phyloP scores from a whole-genome alignment of 2,888 invertebrate species.

The Phyto melanocephala region DNA sequence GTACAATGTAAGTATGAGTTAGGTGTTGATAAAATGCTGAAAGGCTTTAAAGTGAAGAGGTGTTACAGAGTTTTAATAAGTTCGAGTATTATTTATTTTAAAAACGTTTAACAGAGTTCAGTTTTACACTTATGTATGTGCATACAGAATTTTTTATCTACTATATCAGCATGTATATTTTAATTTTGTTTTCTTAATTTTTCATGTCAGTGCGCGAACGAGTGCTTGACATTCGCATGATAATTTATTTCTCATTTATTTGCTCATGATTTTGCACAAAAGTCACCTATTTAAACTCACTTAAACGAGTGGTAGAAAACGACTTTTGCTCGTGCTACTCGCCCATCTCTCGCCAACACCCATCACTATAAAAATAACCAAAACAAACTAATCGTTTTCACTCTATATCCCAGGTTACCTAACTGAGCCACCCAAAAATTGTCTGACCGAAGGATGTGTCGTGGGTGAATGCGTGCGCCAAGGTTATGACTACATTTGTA shows the following conservation, averaged over 20 bases:
- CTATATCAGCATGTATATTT: conserved; percentile 22
- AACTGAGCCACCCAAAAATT: conserved; percentile 82
- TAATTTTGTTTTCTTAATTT: neutral
- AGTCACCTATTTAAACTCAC: neutral
- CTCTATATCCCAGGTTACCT: conserved; percentile 70
- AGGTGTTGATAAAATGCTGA: neutral
- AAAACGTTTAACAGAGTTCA: neutral
- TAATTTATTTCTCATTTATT: neutral
- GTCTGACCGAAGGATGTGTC: conserved; percentile 91
- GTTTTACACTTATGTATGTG: neutral
- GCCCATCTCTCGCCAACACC: conserved; percentile 11
- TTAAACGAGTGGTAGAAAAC: conserved; percentile 28
- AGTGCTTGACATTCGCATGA: neutral
- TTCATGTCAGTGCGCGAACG: conserved; percentile 1
- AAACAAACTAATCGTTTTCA: neutral
- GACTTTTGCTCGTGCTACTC: conserved; percentile 38
- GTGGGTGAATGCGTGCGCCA: conserved; percentile 91
- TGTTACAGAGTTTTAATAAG: conserved; percentile 4
- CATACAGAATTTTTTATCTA: neutral
- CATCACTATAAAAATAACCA: neutral
- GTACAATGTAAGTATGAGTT: conserved; percentile 87
- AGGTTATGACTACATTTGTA: conserved; percentile 87
- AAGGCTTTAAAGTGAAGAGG: neutral
- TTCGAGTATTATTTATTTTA: neutral
- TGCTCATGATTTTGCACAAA: conserved; percentile 51